Base-by-base conservation (phyloP, 2,113 vertebrate genomes). In the Cnemophilus loriae region DNA sequence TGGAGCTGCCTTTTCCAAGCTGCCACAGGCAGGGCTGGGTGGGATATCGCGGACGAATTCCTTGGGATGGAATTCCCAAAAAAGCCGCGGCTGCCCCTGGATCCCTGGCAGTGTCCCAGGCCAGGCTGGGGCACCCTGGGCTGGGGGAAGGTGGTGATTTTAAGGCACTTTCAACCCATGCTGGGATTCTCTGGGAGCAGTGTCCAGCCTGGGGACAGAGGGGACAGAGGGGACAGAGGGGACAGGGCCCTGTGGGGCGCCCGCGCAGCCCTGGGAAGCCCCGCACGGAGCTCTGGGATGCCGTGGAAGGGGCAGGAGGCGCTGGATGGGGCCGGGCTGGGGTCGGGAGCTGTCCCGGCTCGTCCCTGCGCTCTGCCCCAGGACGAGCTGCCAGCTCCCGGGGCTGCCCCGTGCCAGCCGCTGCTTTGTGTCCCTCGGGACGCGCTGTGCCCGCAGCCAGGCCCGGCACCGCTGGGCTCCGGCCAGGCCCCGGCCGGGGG, bases 241-340 rank as follows among this genome's bases (percentile, higher is more conserved):
- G 37, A 22, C 3, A 2, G 3, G 1, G 18, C 21, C 21, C 47
- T 15, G 26, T 1, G 49, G 44, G 35, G 9, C 10, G 39, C 35
- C 35, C 35, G 6, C 10, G 0, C 16, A 27, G 50, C 67, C 9
- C 46, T 7, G 53, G 3, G 61, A 5, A 28, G 59, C 4, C 9
- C 9, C 18, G 0, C 15, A 0, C 7, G 0, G 3, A 7, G 53
- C 69, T 24, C 56, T 2, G 6, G 33, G 77, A 15, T n/a, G 64
- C 52, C 3, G 16, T 1, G 3, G 32, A 17, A 16, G 46, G 64
- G 64, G 16, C 60, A 11, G 26, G 3, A 24, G 53, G 42, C 35
- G 65, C 8, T 5, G 52, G 39, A 7, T 4, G 50, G 3, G 57
- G 13, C 42, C 46, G 63, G 52, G 8, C 49, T 20, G 19, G 50